Percentiles rank a stretch among this genome's conserved stretches.
Conservation (phyloP, 2,888 invertebrate species). For the Augiades crinisus region DNA sequence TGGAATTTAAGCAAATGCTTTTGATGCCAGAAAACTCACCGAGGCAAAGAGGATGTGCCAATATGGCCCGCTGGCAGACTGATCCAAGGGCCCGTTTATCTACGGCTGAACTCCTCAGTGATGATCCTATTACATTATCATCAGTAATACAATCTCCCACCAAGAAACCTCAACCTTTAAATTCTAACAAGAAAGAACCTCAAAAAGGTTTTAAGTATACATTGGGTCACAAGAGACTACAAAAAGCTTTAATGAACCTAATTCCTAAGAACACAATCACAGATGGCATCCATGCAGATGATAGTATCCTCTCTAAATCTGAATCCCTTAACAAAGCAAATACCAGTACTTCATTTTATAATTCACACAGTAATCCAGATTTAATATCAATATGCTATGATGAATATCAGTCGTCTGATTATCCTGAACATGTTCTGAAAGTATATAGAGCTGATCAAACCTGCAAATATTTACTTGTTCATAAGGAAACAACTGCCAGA, state of each 20-base stretch:
- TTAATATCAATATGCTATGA: constrained; percentile 91
- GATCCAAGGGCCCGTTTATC: constrained; percentile 89
- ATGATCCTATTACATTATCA: constrained; percentile 68
- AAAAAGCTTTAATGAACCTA: constrained; percentile 93
- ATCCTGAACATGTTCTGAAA: constrained; percentile 98
- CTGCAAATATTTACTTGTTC: constrained; percentile 97
- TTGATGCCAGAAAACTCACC: constrained; percentile 90
- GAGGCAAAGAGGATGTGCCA: constrained; percentile 85
- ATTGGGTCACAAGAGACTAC: constrained; percentile 91
- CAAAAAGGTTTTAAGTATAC: constrained; percentile 92
- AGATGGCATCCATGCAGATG: constrained; percentile 85
- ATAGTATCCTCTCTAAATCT: constrained; percentile 82
- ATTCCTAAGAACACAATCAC: constrained; percentile 92
- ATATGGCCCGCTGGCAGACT: constrained; percentile 84
- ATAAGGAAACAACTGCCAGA: constrained; percentile 94
- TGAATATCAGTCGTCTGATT: constrained; percentile 89
- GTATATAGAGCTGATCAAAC: constrained; percentile 98
- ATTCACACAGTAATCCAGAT: constrained; percentile 95
- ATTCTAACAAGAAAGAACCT: constrained; percentile 82
- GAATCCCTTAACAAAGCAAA: constrained; percentile 78
- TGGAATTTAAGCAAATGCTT: constrained; percentile 88
- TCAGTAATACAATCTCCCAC: constrained; percentile 79
- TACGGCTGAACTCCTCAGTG: constrained; percentile 86
- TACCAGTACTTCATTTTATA: constrained; percentile 83
- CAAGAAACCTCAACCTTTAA: constrained; percentile 79